Evolutionary conservation across 2,113 vertebrate species (phyloP).

Genomic region (Clarias gariepinus): DNA sequence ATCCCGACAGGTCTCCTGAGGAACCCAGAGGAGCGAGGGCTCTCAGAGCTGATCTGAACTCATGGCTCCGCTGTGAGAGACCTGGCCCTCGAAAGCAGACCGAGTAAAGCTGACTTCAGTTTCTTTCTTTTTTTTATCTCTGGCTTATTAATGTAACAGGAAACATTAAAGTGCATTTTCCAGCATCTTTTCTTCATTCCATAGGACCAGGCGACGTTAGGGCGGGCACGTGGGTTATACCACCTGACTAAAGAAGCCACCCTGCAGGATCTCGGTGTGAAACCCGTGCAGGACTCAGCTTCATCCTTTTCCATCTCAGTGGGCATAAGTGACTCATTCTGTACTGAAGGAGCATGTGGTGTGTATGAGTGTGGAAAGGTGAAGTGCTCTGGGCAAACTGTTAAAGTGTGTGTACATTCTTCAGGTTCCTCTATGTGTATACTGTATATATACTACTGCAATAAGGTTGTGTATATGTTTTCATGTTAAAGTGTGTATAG

Average conservation of each 20-base stretch:
- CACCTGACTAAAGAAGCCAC: background rate
- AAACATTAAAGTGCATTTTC: background rate
- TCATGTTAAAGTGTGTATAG: no score
- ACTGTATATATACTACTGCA: no score
- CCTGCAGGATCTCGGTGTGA: background rate
- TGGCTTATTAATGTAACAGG: background rate
- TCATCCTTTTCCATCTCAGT: background rate
- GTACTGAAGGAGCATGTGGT: background rate
- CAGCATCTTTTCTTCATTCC: background rate
- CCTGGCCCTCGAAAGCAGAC: background rate
- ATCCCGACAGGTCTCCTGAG: background rate
- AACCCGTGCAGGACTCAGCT: background rate
- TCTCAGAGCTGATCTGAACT: background rate
- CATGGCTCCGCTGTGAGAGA: constrained; percentile 19
- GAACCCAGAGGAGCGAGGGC: background rate
- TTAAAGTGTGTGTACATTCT: no score
- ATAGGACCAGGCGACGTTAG: background rate
- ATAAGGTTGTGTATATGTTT: no score
- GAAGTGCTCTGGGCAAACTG: background rate
- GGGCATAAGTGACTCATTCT: constrained; percentile 6
- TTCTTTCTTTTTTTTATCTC: background rate
- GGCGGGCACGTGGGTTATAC: background rate
- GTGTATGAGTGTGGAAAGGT: constrained; percentile 3
- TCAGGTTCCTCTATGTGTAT: no score
- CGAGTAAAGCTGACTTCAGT: background rate